Percentiles rank a stretch among this genome's conserved stretches.
Evolutionary conservation across 2,113 vertebrate species (phyloP).

Genomic region (Phrynosoma platyrhinos): DNA sequence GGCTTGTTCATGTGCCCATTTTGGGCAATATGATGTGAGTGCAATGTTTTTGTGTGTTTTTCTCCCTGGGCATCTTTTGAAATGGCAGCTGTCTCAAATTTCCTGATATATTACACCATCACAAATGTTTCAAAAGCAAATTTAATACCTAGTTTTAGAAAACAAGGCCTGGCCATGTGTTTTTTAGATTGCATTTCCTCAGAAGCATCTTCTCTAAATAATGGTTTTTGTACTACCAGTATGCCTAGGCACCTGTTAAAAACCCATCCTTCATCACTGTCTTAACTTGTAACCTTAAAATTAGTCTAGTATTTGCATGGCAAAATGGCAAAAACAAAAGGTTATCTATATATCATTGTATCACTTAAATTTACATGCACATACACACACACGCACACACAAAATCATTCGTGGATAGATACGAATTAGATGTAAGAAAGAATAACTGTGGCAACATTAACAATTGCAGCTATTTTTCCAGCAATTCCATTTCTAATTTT

Average conservation of each 20-base stretch:
- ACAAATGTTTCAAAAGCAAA: neutral
- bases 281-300: neutral
- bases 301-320: neutral
- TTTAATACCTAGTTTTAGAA: neutral
- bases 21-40: neutral
- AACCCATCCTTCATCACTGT: neutral
- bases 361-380: conserved; percentile 31
- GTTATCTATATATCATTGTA: neutral
- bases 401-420: neutral
- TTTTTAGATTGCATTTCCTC: conserved; percentile 6
- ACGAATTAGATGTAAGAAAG: neutral
- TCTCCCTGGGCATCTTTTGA: neutral
- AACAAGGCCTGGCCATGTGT: neutral
- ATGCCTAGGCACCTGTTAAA: conserved; percentile 1
- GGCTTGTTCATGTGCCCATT: neutral
- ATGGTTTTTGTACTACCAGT: conserved; percentile 26
- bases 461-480: conserved; percentile 15
- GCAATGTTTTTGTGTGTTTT: neutral
- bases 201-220: conserved; percentile 7
- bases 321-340: conserved; percentile 12
- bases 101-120: neutral
- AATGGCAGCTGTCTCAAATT: neutral
- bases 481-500: neutral
- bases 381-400: neutral
- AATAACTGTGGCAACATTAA: neutral